Conservation (phyloP, 92 coral and sea anemone genomes). For the Paramuricea clavata region DNA sequence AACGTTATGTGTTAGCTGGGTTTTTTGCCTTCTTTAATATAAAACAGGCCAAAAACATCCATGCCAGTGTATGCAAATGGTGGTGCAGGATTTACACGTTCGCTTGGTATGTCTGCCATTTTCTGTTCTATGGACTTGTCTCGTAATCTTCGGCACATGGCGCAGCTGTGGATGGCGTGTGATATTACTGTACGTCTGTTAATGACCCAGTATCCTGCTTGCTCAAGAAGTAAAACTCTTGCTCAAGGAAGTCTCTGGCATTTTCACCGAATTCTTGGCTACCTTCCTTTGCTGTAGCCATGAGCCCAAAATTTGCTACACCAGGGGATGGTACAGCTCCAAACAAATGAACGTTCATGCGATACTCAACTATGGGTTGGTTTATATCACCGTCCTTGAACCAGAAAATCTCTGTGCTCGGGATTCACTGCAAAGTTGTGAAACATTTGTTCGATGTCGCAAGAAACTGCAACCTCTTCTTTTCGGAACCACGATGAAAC, state of each 20-base stretch:
- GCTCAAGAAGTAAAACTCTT: constrained; percentile 69
- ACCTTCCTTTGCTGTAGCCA: background rate
- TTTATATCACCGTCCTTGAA: constrained; percentile 27
- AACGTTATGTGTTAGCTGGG: too few relatives aligned
- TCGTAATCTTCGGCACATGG: too few relatives aligned
- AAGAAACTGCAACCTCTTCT: constrained; percentile 66
- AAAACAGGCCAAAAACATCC: constrained; percentile 29
- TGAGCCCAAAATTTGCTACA: background rate
- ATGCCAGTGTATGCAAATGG: constrained; percentile 30
- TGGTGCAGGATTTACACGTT: constrained; percentile 20
- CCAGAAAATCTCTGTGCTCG: constrained; percentile 65
- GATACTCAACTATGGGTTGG: background rate
- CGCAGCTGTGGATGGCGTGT: too few relatives aligned
- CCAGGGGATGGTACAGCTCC: constrained; percentile 30
- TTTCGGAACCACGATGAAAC: constrained; percentile 72
- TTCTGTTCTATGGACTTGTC: too few relatives aligned
- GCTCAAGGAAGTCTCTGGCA: constrained; percentile 1
- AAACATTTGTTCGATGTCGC: constrained; percentile 74
- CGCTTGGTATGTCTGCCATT: constrained; percentile 27
- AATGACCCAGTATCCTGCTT: too few relatives aligned
- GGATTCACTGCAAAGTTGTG: constrained; percentile 67
- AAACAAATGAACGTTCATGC: constrained; percentile 48
- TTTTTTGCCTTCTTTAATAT: constrained; percentile 62
- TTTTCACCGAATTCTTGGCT: background rate
- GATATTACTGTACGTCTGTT: too few relatives aligned